Percentiles rank a stretch among this genome's conserved stretches.
Evolutionary conservation across 2,113 vertebrate genomes (phyloP).

Genomic region (Carollia perspicillata): DNA sequence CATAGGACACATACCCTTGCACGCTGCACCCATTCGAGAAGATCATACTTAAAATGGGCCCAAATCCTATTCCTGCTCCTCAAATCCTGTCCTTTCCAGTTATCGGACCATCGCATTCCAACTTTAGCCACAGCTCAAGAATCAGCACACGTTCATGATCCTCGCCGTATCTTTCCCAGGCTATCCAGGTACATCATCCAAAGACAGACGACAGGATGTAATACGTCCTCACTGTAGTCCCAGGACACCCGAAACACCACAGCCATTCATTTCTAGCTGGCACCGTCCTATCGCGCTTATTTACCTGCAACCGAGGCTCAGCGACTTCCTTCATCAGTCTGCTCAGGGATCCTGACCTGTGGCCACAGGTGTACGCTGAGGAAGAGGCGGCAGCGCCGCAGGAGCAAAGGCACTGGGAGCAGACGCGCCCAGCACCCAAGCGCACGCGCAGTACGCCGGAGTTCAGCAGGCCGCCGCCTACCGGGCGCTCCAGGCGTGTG

Average conservation of each 20-base stretch:
- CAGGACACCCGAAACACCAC: background rate
- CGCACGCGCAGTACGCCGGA: background rate
- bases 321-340: background rate
- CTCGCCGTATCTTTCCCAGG: background rate
- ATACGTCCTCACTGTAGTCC: background rate
- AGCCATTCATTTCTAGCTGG: background rate
- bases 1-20: background rate
- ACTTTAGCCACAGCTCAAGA: background rate
- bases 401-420: accelerated
- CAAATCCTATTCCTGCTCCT: background rate
- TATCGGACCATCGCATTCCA: background rate
- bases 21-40: background rate
- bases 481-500: accelerated
- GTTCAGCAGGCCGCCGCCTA: background rate
- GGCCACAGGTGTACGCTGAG: background rate
- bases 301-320: background rate
- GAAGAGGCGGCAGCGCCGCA: no score
- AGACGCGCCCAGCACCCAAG: background rate
- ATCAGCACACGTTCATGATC: background rate
- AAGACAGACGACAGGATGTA: background rate
- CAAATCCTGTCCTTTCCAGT: background rate
- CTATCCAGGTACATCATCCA: background rate
- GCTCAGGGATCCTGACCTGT: background rate
- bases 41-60: background rate
- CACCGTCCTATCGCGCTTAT: background rate